Base-by-base conservation (phyloP, 2,797 vertebrate species). In the Telmatherina bonti region DNA sequence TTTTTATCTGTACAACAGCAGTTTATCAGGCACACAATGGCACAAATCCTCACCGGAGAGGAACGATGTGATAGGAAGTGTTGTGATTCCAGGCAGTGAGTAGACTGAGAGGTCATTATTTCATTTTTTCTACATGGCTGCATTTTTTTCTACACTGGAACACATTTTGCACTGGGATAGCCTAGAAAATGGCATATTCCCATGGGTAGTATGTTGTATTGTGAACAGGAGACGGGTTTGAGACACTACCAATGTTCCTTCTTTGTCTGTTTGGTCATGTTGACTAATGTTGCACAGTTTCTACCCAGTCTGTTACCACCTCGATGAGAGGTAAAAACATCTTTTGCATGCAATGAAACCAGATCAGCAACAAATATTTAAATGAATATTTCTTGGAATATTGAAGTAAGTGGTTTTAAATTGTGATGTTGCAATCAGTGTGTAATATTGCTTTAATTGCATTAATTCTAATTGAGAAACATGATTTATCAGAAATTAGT, bases 121-220 rank as follows among this genome's bases (percentile, higher is more conserved):
- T 49, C 47, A 65, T 16, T 16, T n/a, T 7, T 45, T 59, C 38
- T 41, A 29, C 33, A 51, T 43, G 62, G 38, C 65, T 53, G 54
- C 7, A 61, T 38, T 59, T 49, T 53, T 24, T 51, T n/a, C 15
- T 57, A 24, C 27, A 56, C 27, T 33, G 22, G 29, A 54, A 54
- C 6, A 63, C 43, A n/a, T 24, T 59, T 30, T 56, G 38, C 41
- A 62, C 30, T 51, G 24, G 36, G 45, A 67, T 59, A 75, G 64
- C 26, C 22, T 30, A 58, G 36, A 79, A 70, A 83, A 79, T 33
- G 49, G 67, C 38, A 69, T 67, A 62, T 72, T 76, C 65, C 72
- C 72, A 51, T 43, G 57, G 72, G 29, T 27, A 52, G 53, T 43
- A 11, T 52, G 31, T 41, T 53, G 47, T 53, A 55, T 41, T 59